phyloP scores from a whole-genome alignment of 2,888 invertebrate species.

The Amphipoea oculea region DNA sequence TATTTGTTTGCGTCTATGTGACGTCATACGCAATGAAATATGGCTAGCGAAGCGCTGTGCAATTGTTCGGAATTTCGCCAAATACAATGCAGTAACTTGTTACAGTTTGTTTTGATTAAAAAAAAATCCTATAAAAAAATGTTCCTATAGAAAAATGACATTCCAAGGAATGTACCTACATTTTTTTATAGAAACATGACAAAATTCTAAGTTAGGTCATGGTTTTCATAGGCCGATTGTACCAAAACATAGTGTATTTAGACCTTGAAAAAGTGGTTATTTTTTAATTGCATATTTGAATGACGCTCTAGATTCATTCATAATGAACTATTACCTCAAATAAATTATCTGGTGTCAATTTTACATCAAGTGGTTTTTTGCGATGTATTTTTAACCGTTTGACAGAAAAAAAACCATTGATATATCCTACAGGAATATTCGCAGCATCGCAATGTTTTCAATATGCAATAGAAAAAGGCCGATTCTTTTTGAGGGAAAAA shows the following conservation, averaged over 20 bases:
- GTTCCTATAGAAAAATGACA: too few relatives aligned
- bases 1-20: background rate
- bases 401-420: background rate
- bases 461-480: constrained; percentile 18
- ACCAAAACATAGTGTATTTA: constrained; percentile 10
- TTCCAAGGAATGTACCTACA: background rate
- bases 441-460: background rate
- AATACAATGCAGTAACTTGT: background rate
- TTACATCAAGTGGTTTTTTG: background rate
- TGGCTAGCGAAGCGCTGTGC: too few relatives aligned
- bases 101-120: too few relatives aligned
- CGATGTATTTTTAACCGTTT: background rate
- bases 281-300: constrained; percentile 25
- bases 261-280: background rate
- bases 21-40: background rate
- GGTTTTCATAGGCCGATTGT: constrained; percentile 22
- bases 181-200: background rate
- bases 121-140: too few relatives aligned
- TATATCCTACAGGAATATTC: background rate
- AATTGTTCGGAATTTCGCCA: background rate
- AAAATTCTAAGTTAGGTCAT: constrained; percentile 12
- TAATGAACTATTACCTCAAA: constrained; percentile 1
- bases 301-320: background rate
- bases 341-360: background rate
- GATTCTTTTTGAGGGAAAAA: constrained; percentile 19